phyloP scores from a whole-genome alignment of 2,113 vertebrate species.

The Scomber scombrus region DNA sequence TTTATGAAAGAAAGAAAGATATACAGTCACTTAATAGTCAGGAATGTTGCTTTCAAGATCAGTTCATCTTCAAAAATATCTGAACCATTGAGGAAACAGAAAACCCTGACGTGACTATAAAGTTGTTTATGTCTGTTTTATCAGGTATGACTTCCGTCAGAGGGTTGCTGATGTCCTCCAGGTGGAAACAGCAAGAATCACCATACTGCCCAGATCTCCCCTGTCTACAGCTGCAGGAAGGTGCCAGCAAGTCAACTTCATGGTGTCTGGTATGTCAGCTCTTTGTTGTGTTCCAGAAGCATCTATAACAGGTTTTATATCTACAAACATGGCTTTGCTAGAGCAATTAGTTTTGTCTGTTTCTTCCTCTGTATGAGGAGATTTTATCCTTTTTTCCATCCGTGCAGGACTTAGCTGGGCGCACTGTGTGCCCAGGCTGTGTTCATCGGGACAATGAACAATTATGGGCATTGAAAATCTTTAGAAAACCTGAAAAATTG shows the following conservation, averaged over 20 bases:
- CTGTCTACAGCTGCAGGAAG: not conserved
- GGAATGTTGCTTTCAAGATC: no score
- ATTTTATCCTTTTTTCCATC: no score
- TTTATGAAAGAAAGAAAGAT: no score
- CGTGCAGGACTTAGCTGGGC: not conserved
- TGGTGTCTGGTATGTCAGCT: conserved; percentile 79
- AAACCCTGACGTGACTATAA: not conserved
- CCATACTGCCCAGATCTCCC: conserved; percentile 75
- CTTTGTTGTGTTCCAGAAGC: not conserved
- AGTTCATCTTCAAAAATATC: not conserved
- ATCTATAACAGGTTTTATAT: no score
- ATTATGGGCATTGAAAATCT: conserved; percentile 76
- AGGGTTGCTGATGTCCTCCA: conserved; percentile 76
- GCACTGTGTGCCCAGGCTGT: conserved; percentile 10
- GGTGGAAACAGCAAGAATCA: conserved; percentile 67
- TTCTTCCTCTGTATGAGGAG: no score
- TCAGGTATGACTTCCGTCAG: conserved; percentile 82
- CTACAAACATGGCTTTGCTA: no score
- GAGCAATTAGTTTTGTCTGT: not conserved
- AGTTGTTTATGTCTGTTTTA: not conserved
- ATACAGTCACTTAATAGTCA: no score
- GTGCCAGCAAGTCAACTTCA: conserved; percentile 79
- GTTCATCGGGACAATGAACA: conserved; percentile 70
- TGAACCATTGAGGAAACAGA: not conserved
- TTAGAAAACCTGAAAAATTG: conserved; percentile 65